phyloP scores from a whole-genome alignment of 2,888 invertebrate genomes.

The Acleris cristana region DNA sequence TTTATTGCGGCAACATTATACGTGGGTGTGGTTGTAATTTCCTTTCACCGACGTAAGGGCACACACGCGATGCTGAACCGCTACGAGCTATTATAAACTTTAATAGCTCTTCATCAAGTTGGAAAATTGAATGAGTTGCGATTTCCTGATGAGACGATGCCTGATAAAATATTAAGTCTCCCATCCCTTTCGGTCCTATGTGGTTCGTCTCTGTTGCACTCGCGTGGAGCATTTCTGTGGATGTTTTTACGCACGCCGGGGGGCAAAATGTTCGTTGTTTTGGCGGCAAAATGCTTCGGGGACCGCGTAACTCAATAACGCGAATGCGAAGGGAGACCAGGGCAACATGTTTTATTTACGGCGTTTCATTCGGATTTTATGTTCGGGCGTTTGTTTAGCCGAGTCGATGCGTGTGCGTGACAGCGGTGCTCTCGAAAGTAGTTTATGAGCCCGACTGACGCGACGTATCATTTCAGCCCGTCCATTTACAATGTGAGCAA shows the following conservation, averaged over 20 bases:
- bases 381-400: slow-evolving; percentile 52
- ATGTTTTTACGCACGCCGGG: slow-evolving; percentile 83
- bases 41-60: slow-evolving; percentile 84
- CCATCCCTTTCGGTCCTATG: slow-evolving; percentile 74
- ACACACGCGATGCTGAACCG: slow-evolving; percentile 74
- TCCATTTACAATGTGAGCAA: slow-evolving; percentile 33
- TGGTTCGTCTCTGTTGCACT: slow-evolving; percentile 66
- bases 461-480: slow-evolving; percentile 43
- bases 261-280: slow-evolving; percentile 83
- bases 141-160: slow-evolving; percentile 74
- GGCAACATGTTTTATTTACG: slow-evolving; percentile 83
- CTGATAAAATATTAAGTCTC: slow-evolving; percentile 80
- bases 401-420: slow-evolving; percentile 67
- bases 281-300: slow-evolving; percentile 84
- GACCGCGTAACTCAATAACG: slow-evolving; percentile 82
- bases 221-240: slow-evolving; percentile 62
- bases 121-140: slow-evolving; percentile 45
- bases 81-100: slow-evolving; percentile 50
- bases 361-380: slow-evolving; percentile 76
- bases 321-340: slow-evolving; percentile 73
- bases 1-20: slow-evolving; percentile 83
- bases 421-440: slow-evolving; percentile 50
- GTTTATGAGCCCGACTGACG: slow-evolving; percentile 52
- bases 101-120: slow-evolving; percentile 39
- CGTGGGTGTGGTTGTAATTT: slow-evolving; percentile 85